Evolutionary conservation across 1,140 invertebrate genomes (phyloP).

Genomic region (Zaprionus davidi): DNA sequence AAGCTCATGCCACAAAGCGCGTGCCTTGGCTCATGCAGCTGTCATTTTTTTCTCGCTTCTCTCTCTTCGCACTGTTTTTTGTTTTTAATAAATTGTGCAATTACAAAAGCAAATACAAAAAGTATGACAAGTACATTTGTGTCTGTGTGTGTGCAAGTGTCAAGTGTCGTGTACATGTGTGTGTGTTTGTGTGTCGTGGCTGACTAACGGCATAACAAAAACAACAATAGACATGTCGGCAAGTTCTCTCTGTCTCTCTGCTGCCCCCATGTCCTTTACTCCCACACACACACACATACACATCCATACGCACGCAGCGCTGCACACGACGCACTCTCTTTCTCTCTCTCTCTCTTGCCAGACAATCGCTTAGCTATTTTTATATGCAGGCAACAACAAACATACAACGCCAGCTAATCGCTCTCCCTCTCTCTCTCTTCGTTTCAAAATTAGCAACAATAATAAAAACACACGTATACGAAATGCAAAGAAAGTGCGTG

Average conservation of each 20-base stretch:
- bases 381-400: conserved; percentile 45
- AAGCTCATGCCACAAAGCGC: conserved; percentile 44
- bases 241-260: conserved; percentile 18
- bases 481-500: conserved; percentile 72
- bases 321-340: too few species aligned
- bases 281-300: conserved; percentile 25
- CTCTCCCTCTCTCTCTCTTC: conserved; percentile 34
- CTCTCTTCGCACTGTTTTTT: conserved; percentile 30
- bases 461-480: conserved; percentile 51
- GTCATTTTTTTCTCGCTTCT: conserved; percentile 18
- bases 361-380: conserved; percentile 60
- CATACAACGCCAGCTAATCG: conserved; percentile 16
- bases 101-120: conserved; percentile 17
- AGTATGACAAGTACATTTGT: conserved; percentile 22
- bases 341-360: conserved; percentile 22
- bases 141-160: neutral
- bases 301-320: conserved; percentile 3
- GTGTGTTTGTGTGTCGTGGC: conserved; percentile 14
- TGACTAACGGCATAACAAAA: conserved; percentile 22
- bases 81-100: conserved; percentile 47
- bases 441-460: conserved; percentile 74
- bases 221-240: conserved; percentile 22
- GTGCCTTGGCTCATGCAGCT: conserved; percentile 50
- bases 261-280: conserved; percentile 40
- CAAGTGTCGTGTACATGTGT: conserved; percentile 10